A percentile compares a stretch with the other conserved stretches of the same genome.
Conservation (phyloP, 2,888 invertebrate genomes). For the Cynaeus angustus region DNA sequence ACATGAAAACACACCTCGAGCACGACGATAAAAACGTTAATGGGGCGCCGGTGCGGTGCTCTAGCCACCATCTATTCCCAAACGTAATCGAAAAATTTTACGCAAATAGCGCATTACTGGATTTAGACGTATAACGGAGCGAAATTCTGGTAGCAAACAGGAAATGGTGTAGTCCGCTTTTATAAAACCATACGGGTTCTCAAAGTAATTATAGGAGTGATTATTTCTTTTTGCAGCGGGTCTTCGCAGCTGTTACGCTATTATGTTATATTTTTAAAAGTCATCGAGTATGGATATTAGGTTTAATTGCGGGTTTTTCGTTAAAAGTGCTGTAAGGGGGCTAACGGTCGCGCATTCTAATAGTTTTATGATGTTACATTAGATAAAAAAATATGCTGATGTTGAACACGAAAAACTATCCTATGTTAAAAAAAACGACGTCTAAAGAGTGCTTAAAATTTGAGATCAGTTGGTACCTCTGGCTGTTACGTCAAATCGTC, state of each 20-base stretch:
- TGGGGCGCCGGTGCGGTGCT: conserved; percentile 9
- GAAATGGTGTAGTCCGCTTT: neutral
- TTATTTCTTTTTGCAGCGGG: neutral
- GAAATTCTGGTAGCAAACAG: neutral
- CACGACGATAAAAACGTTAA: conserved; percentile 43
- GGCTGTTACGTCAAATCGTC: too few species aligned
- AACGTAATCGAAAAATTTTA: neutral
- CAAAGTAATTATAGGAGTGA: neutral
- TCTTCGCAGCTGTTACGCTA: conserved; percentile 1
- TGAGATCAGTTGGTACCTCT: too few species aligned
- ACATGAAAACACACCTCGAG: conserved; percentile 14
- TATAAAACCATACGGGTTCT: conserved; percentile 1
- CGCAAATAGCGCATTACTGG: neutral
- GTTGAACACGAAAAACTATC: too few species aligned
- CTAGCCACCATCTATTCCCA: too few species aligned
- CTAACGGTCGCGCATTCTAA: too few species aligned
- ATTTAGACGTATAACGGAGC: neutral
- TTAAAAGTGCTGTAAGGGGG: too few species aligned
- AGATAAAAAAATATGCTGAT: too few species aligned
- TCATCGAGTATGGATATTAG: conserved; percentile 45
- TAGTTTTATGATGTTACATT: too few species aligned
- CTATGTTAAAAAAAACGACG: too few species aligned
- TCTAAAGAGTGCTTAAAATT: too few species aligned
- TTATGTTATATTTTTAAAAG: neutral
- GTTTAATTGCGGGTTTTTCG: neutral